phyloP scores from a whole-genome alignment of 2,797 vertebrate genomes.

The Sylvilagus floridanus region DNA sequence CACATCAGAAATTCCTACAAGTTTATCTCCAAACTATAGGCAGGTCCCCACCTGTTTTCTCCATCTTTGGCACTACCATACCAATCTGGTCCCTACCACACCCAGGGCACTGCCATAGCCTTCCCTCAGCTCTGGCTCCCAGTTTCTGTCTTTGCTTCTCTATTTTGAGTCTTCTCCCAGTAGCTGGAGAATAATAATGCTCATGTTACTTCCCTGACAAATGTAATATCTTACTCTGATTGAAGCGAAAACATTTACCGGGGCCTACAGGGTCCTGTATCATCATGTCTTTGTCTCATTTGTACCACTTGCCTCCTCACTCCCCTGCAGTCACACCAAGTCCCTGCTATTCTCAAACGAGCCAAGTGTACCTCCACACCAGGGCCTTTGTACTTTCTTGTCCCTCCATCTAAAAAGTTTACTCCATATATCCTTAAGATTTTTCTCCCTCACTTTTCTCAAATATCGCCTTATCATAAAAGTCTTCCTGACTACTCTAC shows the following conservation, averaged over 20 bases:
- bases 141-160: background rate
- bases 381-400: background rate
- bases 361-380: background rate
- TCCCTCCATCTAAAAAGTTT: background rate
- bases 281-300: background rate
- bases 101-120: background rate
- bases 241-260: background rate
- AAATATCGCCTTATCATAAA: constrained; percentile 36
- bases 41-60: background rate
- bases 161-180: background rate
- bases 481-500: background rate
- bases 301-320: background rate
- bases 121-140: background rate
- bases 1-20: background rate
- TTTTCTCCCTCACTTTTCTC: background rate
- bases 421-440: too few relatives aligned
- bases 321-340: background rate
- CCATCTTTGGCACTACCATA: background rate
- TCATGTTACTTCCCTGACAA: background rate
- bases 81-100: background rate
- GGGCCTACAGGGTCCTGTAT: background rate
- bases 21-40: background rate
- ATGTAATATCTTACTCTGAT: background rate
- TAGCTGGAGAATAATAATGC: background rate
- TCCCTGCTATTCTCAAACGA: background rate